These are phyloP conservation scores for Strigamia transsilvanica DNA, from an alignment of 2,888 invertebrate species.

Conservation along the genomic window DNA sequence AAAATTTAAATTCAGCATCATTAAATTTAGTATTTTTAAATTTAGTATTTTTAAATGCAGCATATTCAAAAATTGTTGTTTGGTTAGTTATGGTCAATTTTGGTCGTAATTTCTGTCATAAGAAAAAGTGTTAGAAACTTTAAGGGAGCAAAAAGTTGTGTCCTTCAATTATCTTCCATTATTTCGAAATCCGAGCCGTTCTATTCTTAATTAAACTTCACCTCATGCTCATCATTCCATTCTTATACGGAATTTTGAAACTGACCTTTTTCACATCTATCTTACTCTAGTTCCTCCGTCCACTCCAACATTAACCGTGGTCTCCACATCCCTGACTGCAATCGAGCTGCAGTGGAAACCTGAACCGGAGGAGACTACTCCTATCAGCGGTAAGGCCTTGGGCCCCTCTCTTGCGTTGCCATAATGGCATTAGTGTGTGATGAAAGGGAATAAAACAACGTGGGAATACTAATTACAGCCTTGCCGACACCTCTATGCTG, in stretches of 20 bases:
- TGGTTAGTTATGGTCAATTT: too few relatives aligned
- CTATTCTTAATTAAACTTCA: slow-evolving; percentile 17
- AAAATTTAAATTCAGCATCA: too few relatives aligned
- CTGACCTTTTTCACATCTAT: slow-evolving; percentile 24
- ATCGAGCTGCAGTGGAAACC: slow-evolving; percentile 62
- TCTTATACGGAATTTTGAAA: slow-evolving; percentile 11
- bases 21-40: too few relatives aligned
- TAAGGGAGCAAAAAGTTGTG: background rate
- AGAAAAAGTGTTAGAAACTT: too few relatives aligned
- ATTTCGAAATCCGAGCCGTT: background rate
- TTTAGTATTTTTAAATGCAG: too few relatives aligned
- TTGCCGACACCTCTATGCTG: slow-evolving; percentile 16
- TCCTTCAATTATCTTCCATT: background rate
- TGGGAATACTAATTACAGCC: slow-evolving; percentile 46
- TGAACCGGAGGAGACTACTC: slow-evolving; percentile 51
- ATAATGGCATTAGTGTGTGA: slow-evolving; percentile 35
- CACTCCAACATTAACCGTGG: slow-evolving; percentile 61
- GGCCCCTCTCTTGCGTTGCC: background rate
- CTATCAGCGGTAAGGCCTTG: slow-evolving; percentile 52
- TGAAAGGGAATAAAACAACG: slow-evolving; percentile 43
- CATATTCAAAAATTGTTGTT: too few relatives aligned
- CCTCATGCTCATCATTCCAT: background rate
- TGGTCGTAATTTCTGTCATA: too few relatives aligned
- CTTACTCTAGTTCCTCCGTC: slow-evolving; percentile 59
- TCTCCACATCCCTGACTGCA: slow-evolving; percentile 61